A percentile compares a stretch with the other conserved stretches of the same genome.
Evolutionary conservation across 1,140 invertebrate species (phyloP).

Genomic region (Brachionus manjavacas): DNA sequence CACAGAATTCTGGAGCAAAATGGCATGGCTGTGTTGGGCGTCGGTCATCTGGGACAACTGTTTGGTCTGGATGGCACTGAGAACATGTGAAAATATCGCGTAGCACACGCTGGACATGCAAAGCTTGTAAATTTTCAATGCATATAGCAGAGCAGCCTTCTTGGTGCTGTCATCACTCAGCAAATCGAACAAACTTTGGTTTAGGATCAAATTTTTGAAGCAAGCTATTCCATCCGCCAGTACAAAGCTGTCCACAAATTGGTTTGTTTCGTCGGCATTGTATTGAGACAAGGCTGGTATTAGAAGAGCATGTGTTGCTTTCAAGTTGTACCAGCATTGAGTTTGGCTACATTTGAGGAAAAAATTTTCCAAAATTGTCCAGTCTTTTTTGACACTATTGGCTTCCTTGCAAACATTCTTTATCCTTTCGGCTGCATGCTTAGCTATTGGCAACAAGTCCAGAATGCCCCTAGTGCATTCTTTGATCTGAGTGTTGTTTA

Average conservation of each 20-base stretch:
- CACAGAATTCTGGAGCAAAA: slow-evolving; percentile 71
- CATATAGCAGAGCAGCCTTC: slow-evolving; percentile 61
- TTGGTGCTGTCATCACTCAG: slow-evolving; percentile 73
- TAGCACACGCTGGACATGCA: slow-evolving; percentile 73
- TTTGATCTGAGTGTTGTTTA: slow-evolving; percentile 71
- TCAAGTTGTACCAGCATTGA: slow-evolving; percentile 46
- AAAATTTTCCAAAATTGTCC: not conserved
- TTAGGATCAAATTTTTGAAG: slow-evolving; percentile 76
- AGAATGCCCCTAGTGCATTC: slow-evolving; percentile 78
- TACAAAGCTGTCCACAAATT: slow-evolving; percentile 65
- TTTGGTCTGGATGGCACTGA: slow-evolving; percentile 48
- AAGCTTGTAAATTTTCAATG: slow-evolving; percentile 80
- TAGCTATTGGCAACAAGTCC: slow-evolving; percentile 77
- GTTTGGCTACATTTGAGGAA: slow-evolving; percentile 31
- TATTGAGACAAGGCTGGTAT: slow-evolving; percentile 78
- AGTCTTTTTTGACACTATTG: not conserved
- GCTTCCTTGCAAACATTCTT: not conserved
- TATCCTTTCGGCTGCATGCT: slow-evolving; percentile 18
- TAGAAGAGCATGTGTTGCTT: slow-evolving; percentile 82
- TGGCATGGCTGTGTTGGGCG: slow-evolving; percentile 59
- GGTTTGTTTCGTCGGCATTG: slow-evolving; percentile 72
- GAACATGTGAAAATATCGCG: slow-evolving; percentile 56
- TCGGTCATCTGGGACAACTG: slow-evolving; percentile 51
- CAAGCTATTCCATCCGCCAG: slow-evolving; percentile 71
- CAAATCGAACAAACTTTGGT: slow-evolving; percentile 71